phyloP scores from a whole-genome alignment of 2,113 vertebrate species.

The Paramormyrops kingsleyae region DNA sequence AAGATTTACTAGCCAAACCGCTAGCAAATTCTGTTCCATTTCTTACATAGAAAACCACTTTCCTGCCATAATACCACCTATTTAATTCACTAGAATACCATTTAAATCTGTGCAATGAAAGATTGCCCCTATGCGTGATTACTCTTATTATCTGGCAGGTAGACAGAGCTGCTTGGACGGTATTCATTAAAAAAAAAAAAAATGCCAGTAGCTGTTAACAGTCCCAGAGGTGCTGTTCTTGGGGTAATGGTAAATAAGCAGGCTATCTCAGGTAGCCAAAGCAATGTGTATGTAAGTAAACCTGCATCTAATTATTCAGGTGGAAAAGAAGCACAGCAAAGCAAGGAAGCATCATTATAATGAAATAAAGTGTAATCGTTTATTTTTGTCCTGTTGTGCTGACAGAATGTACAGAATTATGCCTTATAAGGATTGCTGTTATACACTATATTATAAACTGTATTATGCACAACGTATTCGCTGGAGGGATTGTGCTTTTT shows the following conservation, averaged over 20 bases:
- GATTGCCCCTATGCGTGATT: neutral
- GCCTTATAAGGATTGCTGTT: neutral
- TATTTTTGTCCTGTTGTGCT: slow-evolving; percentile 8
- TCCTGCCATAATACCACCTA: neutral
- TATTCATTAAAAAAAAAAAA: neutral
- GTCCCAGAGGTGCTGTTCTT: neutral
- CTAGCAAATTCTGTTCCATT: neutral
- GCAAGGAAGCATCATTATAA: slow-evolving; percentile 8
- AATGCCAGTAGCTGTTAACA: neutral
- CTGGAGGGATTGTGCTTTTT: neutral
- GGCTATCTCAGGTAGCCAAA: slow-evolving; percentile 4
- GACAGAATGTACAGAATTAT: neutral
- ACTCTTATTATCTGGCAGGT: neutral
- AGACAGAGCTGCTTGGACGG: neutral
- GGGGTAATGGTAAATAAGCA: neutral
- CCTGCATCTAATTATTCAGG: slow-evolving; percentile 2
- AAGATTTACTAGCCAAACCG: neutral
- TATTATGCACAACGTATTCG: neutral
- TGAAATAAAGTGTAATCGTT: neutral
- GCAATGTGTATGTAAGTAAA: neutral
- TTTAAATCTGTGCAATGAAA: neutral
- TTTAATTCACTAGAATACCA: neutral
- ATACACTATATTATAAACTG: neutral
- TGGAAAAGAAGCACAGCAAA: neutral
- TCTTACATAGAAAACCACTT: neutral